Evolutionary conservation across 1,140 invertebrate genomes (phyloP), one percentile per base, ranked within the genome.

Genomic region (Bombus waltoni): DNA sequence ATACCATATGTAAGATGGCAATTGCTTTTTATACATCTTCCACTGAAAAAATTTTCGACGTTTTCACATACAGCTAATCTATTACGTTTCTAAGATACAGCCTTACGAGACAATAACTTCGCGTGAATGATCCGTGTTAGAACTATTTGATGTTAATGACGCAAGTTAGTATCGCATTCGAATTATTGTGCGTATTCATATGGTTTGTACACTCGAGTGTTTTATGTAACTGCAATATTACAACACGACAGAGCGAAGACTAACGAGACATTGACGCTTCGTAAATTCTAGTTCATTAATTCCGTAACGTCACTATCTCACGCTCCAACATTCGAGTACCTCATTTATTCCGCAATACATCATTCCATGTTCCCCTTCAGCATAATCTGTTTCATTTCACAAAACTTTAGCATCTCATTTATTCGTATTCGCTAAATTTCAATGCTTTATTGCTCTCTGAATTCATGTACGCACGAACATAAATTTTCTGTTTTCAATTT

Each of bases 331-430:
- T 53, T 75, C 11, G 44, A 75, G 44, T 75, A 76, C 35, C 35
- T 76, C 53, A 59, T 59, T 75, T 35, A 53, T 75, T 75, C 72
- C n/a, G n/a, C 25, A 44, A 74, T 47, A 42, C 71, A 72, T 40
- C 71, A 38, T 25, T 42, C 28, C 38, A 28, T 40, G 28, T 44
- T 32, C 10, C n/a, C 22, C 42, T 32, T 47, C 68, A 40, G 22
- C 40, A 42, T 72, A 72, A 72, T n/a, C 38, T 42, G 40, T 40
- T 70, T 40, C 68, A 40, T 70, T 42, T 47, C n/a, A 25, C 18
- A 25, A 47, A 57, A 25, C 35, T 28, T 15, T 57, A 76, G 35
- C 18, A 35, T 75, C 35, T 53, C 73, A 6, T 75, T 75, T 75
- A 57, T 53, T 38, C 47, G n/a, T 28, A 75, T 75, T 75, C 47